A percentile compares a stretch with the other conserved stretches of the same genome.
Evolutionary conservation across 2,888 invertebrate genomes (phyloP).

Genomic region (Harmothoe impar): DNA sequence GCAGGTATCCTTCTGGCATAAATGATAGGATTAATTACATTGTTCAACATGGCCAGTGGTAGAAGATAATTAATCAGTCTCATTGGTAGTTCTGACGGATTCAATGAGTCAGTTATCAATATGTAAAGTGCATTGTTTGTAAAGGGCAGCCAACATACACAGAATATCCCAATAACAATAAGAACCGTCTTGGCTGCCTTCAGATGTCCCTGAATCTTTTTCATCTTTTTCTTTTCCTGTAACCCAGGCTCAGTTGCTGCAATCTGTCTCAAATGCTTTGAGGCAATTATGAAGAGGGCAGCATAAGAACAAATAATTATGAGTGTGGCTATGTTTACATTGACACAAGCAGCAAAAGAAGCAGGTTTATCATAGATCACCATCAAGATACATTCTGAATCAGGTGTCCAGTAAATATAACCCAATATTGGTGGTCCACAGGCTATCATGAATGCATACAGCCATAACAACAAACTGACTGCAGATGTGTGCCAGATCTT

Average conservation of each 20-base stretch:
- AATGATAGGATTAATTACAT: slow-evolving; percentile 7
- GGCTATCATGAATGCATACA: background rate
- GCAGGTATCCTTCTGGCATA: background rate
- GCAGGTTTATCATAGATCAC: background rate
- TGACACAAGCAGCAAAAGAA: background rate
- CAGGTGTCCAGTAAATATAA: background rate
- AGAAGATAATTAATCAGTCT: background rate
- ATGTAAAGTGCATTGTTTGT: background rate
- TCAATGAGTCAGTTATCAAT: background rate
- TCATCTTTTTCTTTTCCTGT: background rate
- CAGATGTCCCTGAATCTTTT: background rate
- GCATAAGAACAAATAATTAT: background rate
- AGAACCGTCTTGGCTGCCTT: slow-evolving; percentile 45
- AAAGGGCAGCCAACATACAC: slow-evolving; percentile 19
- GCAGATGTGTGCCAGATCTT: background rate
- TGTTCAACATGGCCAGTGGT: background rate
- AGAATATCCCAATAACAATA: slow-evolving; percentile 1
- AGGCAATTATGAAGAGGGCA: background rate
- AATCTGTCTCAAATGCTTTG: background rate
- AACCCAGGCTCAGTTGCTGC: background rate
- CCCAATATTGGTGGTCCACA: background rate
- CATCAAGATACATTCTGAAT: background rate
- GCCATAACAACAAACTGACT: background rate
- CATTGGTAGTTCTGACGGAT: background rate
- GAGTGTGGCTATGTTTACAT: background rate